Evolutionary conservation across 2,113 vertebrate species (phyloP), one percentile per base, ranked within the genome.

Genomic region (Platanista minor): DNA sequence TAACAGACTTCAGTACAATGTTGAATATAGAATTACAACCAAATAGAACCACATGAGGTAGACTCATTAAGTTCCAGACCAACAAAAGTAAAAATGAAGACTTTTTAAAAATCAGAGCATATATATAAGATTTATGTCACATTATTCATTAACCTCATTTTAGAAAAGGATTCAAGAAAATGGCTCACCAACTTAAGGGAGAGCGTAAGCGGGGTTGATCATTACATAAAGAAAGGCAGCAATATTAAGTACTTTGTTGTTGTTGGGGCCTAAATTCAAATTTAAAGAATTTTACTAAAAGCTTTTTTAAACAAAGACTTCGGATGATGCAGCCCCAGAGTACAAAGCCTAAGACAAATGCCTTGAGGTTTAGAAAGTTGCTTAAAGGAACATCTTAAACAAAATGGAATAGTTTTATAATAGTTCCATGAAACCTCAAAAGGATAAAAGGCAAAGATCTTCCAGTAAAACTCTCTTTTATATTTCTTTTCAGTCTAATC

Each of bases 11-110:
- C 96, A 98, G 87, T 95, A 98, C 97, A 98, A 98, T 98, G 97
- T 98, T 98, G 98, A 98, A 98, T 98, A 98, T 92, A 97, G 97
- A 97, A 98, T 98, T 98, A 98, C 94, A 97, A 97, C 97, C 80
- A 98, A 98, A 98, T 36, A 97, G 84, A 97, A 98, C 96, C 61
- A 96, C 92, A 95, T 59, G 96, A 96, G 89, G 97, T 75, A 96
- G 96, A 94, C 98, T 97, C 83, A 67, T 97, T 97, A 91, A 91
- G 96, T 97, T 98, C 97, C 90, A 97, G 95, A 75, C 43, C n/a
- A 95, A 91, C 17, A 87, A 93, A 92, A 91, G 33, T 85, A 95
- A 97, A 96, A 96, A 90, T 69, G 85, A 96, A 94, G 52, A 62
- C 36, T 72, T 61, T 83, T 94, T 91, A 87, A 88, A 97, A 97